phyloP scores from a whole-genome alignment of 1,140 invertebrate species.

The Drosophila fuyamai region DNA sequence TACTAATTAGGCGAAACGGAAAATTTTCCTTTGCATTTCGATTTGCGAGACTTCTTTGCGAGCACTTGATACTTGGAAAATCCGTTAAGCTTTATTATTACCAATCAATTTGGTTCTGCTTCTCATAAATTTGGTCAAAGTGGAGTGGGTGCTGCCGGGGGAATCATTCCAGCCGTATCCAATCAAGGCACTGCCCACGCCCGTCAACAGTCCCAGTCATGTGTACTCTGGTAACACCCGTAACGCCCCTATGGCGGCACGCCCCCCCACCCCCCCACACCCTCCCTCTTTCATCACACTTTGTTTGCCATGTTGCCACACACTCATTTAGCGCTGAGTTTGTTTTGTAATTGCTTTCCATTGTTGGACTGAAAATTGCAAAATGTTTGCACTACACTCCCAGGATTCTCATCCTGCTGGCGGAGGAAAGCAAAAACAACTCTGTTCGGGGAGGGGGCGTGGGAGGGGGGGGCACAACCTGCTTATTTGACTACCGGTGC shows the following conservation, averaged over 20 bases:
- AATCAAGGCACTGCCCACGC: slow-evolving; percentile 63
- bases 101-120: slow-evolving; percentile 18
- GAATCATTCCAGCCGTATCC: slow-evolving; percentile 53
- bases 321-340: slow-evolving; percentile 77
- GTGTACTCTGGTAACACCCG: slow-evolving; percentile 37
- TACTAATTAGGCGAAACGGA: too few relatives aligned
- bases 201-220: slow-evolving; percentile 55
- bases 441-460: neutral
- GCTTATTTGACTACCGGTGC: slow-evolving; percentile 71
- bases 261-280: neutral
- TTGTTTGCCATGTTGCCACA: slow-evolving; percentile 76
- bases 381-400: slow-evolving; percentile 66
- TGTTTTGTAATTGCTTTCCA: slow-evolving; percentile 82
- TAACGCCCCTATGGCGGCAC: slow-evolving; percentile 25
- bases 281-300: slow-evolving; percentile 46
- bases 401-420: slow-evolving; percentile 13
- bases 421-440: neutral
- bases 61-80: slow-evolving; percentile 4
- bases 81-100: slow-evolving; percentile 25
- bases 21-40: neutral
- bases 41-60: neutral
- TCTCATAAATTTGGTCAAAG: slow-evolving; percentile 11
- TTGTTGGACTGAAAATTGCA: slow-evolving; percentile 80
- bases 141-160: slow-evolving; percentile 4
- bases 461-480: neutral